phyloP scores from a whole-genome alignment of 2,888 invertebrate genomes.

The Rosalia funebris region DNA sequence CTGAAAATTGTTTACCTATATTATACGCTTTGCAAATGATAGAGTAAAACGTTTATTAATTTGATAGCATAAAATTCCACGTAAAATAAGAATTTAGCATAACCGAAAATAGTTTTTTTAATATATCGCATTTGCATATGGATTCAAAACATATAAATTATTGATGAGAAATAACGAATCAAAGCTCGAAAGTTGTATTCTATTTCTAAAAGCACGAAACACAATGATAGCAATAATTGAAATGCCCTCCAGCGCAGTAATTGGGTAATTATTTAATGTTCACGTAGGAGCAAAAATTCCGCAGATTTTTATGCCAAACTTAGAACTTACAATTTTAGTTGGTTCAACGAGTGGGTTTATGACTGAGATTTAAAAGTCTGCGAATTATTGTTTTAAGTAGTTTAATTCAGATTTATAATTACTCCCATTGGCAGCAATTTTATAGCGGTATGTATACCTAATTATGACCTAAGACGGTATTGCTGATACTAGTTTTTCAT shows the following conservation, averaged over 20 bases:
- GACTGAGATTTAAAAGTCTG: conserved; percentile 13
- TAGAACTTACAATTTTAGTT: too few relatives aligned
- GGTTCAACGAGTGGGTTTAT: conserved; percentile 3
- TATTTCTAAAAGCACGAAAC: conserved; percentile 16
- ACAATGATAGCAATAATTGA: conserved; percentile 27
- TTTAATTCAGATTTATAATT: conserved; percentile 2
- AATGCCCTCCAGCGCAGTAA: conserved; percentile 15
- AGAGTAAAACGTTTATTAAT: conserved; percentile 24
- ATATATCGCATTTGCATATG: conserved; percentile 9
- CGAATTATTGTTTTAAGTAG: conserved; percentile 11
- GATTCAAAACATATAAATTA: conserved; percentile 10
- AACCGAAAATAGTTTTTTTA: conserved; percentile 20
- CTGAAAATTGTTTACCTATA: conserved; percentile 35
- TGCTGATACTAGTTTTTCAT: too few relatives aligned
- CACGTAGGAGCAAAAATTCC: conserved; percentile 24
- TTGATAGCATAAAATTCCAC: conserved; percentile 26
- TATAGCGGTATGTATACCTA: too few relatives aligned
- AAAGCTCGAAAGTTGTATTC: conserved; percentile 15
- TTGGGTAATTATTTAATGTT: conserved; percentile 25
- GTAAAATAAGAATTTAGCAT: conserved; percentile 4
- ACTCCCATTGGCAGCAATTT: not conserved
- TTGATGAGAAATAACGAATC: conserved; percentile 4
- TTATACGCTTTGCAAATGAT: conserved; percentile 24
- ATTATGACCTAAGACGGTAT: too few relatives aligned
- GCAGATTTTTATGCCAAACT: conserved; percentile 6